Conservation (phyloP, 2,888 invertebrate species). For the Dorcus hopei region DNA sequence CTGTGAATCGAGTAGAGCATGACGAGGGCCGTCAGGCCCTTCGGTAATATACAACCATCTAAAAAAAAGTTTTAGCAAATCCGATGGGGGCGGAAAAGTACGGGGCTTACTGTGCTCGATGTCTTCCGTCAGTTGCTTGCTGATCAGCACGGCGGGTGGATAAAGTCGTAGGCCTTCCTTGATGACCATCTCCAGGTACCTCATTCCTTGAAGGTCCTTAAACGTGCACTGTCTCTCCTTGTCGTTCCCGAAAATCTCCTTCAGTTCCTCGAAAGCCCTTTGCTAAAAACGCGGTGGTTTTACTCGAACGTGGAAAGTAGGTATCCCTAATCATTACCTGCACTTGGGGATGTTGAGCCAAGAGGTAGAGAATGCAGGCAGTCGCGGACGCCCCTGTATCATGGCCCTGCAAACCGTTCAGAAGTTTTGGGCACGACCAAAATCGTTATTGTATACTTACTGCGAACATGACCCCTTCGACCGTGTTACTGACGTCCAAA, state of each 20-base stretch:
- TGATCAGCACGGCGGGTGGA: constrained; percentile 54
- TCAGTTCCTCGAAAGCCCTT: constrained; percentile 43
- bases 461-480: constrained; percentile 73
- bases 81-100: neutral
- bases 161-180: constrained; percentile 54
- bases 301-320: neutral
- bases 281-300: constrained; percentile 33
- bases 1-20: constrained; percentile 38
- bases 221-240: constrained; percentile 25
- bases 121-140: constrained; percentile 48
- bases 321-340: constrained; percentile 35
- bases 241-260: constrained; percentile 37
- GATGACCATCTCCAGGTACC: constrained; percentile 54
- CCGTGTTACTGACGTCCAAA: constrained; percentile 63
- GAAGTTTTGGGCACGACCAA: neutral
- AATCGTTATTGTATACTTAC: constrained; percentile 42
- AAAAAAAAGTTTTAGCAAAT: neutral
- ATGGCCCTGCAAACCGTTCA: constrained; percentile 43
- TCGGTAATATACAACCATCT: constrained; percentile 18
- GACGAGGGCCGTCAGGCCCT: constrained; percentile 14
- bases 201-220: constrained; percentile 52
- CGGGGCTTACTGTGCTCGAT: constrained; percentile 34
- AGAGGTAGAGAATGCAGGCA: constrained; percentile 47
- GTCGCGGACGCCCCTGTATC: constrained; percentile 51
- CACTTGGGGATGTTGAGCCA: constrained; percentile 47